Percentiles rank a stretch among this genome's conserved stretches.
Evolutionary conservation across 1,140 invertebrate genomes (phyloP).

Genomic region (Bombus terrestris): DNA sequence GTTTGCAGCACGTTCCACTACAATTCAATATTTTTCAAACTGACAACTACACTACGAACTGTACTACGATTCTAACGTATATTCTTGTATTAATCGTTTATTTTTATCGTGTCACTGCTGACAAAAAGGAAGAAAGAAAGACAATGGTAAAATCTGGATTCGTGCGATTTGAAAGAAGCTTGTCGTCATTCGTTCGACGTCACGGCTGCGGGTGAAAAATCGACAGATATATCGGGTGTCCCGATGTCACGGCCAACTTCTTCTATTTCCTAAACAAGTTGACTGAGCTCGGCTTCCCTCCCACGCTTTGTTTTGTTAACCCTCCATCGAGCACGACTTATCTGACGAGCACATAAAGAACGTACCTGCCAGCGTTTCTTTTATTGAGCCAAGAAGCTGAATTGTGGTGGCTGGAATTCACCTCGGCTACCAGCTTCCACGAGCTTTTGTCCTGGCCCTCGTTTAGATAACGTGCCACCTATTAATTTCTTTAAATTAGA

Average conservation of each 20-base stretch:
- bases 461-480: constrained; percentile 17
- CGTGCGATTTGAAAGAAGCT: neutral
- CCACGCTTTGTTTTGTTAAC: constrained; percentile 36
- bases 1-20: neutral
- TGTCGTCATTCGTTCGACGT: constrained; percentile 3
- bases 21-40: neutral
- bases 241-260: constrained; percentile 45
- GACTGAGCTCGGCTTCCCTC: constrained; percentile 5
- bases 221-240: constrained; percentile 37
- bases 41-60: neutral
- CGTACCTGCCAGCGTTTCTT: constrained; percentile 15
- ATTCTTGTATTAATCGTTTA: neutral
- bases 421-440: neutral
- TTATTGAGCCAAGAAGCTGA: constrained; percentile 24
- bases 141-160: neutral
- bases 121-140: neutral
- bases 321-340: constrained; percentile 34
- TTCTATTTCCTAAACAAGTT: constrained; percentile 50
- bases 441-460: neutral
- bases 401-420: constrained; percentile 7
- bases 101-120: neutral
- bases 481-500: constrained; percentile 29
- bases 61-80: neutral
- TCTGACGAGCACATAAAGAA: constrained; percentile 29
- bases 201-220: neutral